Percentiles rank a stretch among this genome's conserved stretches.
These are phyloP conservation scores for Lasioglossum zephyrum DNA, from an alignment of 2,888 invertebrate genomes.

Conservation along the genomic window DNA sequence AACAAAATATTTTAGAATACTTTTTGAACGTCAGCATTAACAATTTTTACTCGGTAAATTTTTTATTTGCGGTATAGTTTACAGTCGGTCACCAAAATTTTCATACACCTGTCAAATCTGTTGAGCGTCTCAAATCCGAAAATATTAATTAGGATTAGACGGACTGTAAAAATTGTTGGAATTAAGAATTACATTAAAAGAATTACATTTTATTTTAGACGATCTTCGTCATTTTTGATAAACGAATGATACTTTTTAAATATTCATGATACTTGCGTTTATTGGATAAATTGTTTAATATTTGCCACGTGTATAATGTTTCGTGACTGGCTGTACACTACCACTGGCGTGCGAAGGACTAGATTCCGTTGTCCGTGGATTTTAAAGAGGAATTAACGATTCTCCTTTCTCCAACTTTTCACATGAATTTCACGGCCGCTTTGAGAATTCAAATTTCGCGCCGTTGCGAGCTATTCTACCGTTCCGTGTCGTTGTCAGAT, in stretches of 20 bases:
- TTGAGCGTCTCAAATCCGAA: not conserved
- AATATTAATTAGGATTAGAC: not conserved
- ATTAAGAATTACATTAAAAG: too few relatives aligned
- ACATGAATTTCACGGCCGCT: not conserved
- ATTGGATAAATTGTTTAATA: not conserved
- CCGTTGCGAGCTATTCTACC: not conserved
- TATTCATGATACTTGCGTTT: not conserved
- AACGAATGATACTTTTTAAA: not conserved
- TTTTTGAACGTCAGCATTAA: not conserved
- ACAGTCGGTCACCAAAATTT: not conserved
- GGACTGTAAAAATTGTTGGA: not conserved
- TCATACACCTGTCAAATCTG: not conserved
- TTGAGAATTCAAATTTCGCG: slow-evolving; percentile 3
- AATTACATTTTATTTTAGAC: not conserved
- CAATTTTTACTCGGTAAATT: not conserved
- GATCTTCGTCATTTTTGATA: not conserved
- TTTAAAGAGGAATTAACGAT: not conserved
- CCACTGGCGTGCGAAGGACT: not conserved
- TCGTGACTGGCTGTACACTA: not conserved
- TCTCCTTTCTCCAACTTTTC: not conserved
- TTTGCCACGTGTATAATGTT: not conserved
- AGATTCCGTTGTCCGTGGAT: not conserved
- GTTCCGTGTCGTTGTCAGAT: slow-evolving; percentile 51
- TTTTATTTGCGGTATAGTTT: not conserved
- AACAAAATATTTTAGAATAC: not conserved